Conservation (phyloP, 2,888 invertebrate genomes). For the Erebia epiphron region DNA sequence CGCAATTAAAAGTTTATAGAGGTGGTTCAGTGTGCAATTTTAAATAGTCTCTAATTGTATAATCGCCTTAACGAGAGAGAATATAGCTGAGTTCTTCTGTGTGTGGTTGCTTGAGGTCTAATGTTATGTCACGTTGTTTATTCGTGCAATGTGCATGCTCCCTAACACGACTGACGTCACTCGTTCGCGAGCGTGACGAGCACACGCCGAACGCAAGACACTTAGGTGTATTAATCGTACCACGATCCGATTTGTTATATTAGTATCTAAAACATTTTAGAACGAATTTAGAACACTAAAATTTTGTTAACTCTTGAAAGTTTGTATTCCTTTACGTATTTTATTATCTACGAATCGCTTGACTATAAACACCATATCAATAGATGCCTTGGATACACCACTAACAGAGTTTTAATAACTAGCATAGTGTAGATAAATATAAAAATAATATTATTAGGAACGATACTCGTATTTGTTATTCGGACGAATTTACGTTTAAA, state of each 20-base stretch:
- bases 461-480: slow-evolving; percentile 25
- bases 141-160: slow-evolving; percentile 49
- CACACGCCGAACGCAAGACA: slow-evolving; percentile 6
- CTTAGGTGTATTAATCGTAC: background rate
- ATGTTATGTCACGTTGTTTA: slow-evolving; percentile 52
- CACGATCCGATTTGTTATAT: slow-evolving; percentile 38
- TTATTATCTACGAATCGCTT: slow-evolving; percentile 27
- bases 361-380: slow-evolving; percentile 37
- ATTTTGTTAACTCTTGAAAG: slow-evolving; percentile 26
- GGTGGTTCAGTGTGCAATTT: slow-evolving; percentile 80
- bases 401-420: slow-evolving; percentile 32
- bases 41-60: slow-evolving; percentile 78
- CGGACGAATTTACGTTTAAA: slow-evolving; percentile 26
- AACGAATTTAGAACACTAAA: slow-evolving; percentile 23
- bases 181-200: background rate
- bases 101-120: slow-evolving; percentile 70
- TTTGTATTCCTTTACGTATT: slow-evolving; percentile 14
- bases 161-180: slow-evolving; percentile 20
- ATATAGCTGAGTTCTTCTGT: slow-evolving; percentile 77
- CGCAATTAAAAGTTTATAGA: slow-evolving; percentile 82
- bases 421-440: slow-evolving; percentile 29
- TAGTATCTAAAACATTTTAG: slow-evolving; percentile 18
- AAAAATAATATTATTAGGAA: slow-evolving; percentile 27
- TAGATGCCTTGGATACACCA: slow-evolving; percentile 38
- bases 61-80: slow-evolving; percentile 82